Base-by-base conservation (phyloP, 2,888 invertebrate species). In the Caradrina kadenii region DNA sequence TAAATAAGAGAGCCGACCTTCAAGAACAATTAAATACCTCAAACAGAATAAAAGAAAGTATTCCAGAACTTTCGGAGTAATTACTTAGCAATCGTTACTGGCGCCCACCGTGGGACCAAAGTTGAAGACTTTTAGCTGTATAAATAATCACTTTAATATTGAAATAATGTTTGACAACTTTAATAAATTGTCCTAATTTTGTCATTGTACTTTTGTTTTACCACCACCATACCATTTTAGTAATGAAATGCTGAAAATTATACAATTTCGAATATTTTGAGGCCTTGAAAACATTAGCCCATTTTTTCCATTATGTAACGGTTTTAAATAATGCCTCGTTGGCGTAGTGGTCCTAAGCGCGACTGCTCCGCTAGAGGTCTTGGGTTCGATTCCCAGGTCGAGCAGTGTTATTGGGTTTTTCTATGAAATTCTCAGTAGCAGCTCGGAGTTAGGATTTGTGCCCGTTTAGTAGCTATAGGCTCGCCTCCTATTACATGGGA, bases 81-180 rank as follows among this genome's bases (percentile, higher is more conserved):
- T 72, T 59, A 62, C 49, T 69, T 54, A 50, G 58, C 31, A 39
- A 61, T 54, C n/a, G 1, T 55, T 76, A 79, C 26, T 79, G 76
- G 80, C 74, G 58, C 75, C 66, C 79, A 63, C 22, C 49, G 50
- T 13, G 76, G 66, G 80, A 58, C 62, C 50, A 13, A 70, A 63
- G 39, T 59, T 76, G 17, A 17, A 45, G 45, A 45, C 45, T 45
- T 42, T 15, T 45, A 45, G 45, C 45, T 45, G 39, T 39, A 39
- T 13, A 31, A 5, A 6, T 50, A 48, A 22, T 50, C 15, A 49
- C 31, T 63, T 63, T n/a, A n/a, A n/a, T 42, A 19, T 26, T 17
- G 17, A 65, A 67, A 55, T 19, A 19, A 55, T 50, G 26, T 55
- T 11, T 59, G 26, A 31, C 10, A n/a, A 2, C 5, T 39, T 21